Evolutionary conservation across 2,113 vertebrate genomes (phyloP), one percentile per base, ranked within the genome.

Genomic region (Notarius quadriscutis): DNA sequence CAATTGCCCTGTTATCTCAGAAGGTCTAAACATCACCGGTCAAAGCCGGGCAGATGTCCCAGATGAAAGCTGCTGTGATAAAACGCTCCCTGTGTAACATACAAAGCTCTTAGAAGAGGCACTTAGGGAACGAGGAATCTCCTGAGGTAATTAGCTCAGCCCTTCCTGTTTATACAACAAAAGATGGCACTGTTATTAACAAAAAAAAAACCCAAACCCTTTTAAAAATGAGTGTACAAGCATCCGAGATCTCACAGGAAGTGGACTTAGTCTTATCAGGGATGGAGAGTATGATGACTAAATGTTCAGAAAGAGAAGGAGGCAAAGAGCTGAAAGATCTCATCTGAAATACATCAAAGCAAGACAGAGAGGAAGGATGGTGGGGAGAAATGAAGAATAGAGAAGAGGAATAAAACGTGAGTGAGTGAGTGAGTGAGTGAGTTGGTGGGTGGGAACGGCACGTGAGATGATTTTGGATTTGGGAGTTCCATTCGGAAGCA

Each of bases 91-190:
- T 5, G 4, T 41, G 25, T 5, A 58, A 11, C 14, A 2, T 53
- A 4, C 0, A 63, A 30, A 53, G n/a, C 18, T 83, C n/a, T n/a
- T n/a, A n/a, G n/a, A 71, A 15, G 9, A 83, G 48, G 48, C n/a
- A 60, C 2, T 79, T 48, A 27, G 71, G 34, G 77, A 81, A 27
- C 25, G 30, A 25, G 22, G 65, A 65, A 86, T 87, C 30, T 82
- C 67, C 71, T 57, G 50, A 1, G 67, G 81, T 78, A 90, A 89
- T 94, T 91, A 93, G 91, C 86, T 89, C 90, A 88, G 25, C 91
- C 92, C 92, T 95, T 96, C 95, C 95, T 95, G 95, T 95, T 95
- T 95, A 95, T 86, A 84, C 63, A 41, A 20, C 25, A 77, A 34
- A 60, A 80, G 17, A 79, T 86, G 88, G 7, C 30, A 89, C 74